These are phyloP conservation scores for Caenorhabditis panamensis DNA, from an alignment of 2,888 invertebrate genomes.

Conservation along the genomic window DNA sequence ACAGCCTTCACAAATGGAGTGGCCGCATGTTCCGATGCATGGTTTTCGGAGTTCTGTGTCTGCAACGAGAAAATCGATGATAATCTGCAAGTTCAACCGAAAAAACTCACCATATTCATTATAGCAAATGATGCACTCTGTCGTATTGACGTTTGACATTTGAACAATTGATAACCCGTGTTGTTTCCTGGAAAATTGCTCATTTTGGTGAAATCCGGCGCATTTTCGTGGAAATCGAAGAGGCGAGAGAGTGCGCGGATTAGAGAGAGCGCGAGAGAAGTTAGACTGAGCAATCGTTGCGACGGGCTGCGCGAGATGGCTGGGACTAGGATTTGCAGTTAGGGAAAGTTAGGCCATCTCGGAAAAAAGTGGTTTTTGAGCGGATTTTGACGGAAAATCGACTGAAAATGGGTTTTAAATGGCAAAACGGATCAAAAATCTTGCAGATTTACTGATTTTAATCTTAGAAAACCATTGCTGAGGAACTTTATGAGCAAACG, in stretches of 20 bases:
- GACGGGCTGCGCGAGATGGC: too few species aligned
- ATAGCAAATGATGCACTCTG: slow-evolving; percentile 61
- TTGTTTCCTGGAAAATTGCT: slow-evolving; percentile 2
- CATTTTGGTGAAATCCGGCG: neutral
- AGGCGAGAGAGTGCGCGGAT: neutral
- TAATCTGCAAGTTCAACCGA: too few species aligned
- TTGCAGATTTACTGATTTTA: too few species aligned
- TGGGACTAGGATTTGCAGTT: too few species aligned
- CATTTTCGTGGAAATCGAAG: neutral
- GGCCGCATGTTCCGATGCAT: slow-evolving; percentile 58
- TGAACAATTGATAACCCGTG: slow-evolving; percentile 6
- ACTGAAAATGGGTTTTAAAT: too few species aligned
- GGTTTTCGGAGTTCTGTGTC: slow-evolving; percentile 44
- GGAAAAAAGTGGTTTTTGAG: too few species aligned
- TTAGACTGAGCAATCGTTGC: neutral
- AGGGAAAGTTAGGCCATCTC: too few species aligned
- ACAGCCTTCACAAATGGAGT: slow-evolving; percentile 56
- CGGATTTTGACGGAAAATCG: too few species aligned
- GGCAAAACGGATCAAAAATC: too few species aligned
- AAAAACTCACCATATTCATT: slow-evolving; percentile 50
- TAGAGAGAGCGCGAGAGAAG: neutral
- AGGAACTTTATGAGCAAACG: too few species aligned
- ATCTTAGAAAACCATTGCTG: too few species aligned
- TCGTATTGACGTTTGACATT: slow-evolving; percentile 42
- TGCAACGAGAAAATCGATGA: slow-evolving; percentile 1